Percentiles rank a stretch among this genome's conserved stretches.
Conservation (phyloP, 1,140 invertebrate genomes). For the Sycophila sp. region DNA sequence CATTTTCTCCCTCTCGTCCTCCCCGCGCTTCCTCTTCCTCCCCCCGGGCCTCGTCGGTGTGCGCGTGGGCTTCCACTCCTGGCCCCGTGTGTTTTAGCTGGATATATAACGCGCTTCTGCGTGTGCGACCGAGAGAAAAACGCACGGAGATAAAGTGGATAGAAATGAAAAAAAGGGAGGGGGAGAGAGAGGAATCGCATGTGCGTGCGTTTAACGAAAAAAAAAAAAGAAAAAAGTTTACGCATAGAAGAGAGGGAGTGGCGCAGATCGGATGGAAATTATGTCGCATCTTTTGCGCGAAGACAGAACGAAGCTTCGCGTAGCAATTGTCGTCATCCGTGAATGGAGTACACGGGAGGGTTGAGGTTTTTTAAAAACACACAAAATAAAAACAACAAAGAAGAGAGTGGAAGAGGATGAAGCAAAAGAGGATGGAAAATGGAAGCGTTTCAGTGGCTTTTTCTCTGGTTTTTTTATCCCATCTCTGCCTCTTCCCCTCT, state of each 20-base stretch:
- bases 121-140: too few species aligned
- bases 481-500: not conserved
- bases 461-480: not conserved
- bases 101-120: too few species aligned
- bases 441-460: not conserved
- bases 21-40: not conserved
- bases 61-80: not conserved
- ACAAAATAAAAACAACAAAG: too few species aligned
- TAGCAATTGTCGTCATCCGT: conserved; percentile 11
- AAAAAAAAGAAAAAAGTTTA: too few species aligned
- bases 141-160: too few species aligned
- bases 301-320: not conserved
- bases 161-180: too few species aligned
- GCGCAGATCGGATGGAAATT: not conserved
- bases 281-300: not conserved
- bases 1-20: not conserved
- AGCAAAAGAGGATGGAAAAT: not conserved
- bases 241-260: not conserved
- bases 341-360: not conserved
- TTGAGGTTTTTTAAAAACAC: too few species aligned
- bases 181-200: not conserved
- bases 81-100: too few species aligned
- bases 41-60: not conserved
- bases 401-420: not conserved
- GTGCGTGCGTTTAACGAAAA: too few species aligned